Evolutionary conservation across 2,797 vertebrate species (phyloP).

Genomic region (Florisuga fusca): DNA sequence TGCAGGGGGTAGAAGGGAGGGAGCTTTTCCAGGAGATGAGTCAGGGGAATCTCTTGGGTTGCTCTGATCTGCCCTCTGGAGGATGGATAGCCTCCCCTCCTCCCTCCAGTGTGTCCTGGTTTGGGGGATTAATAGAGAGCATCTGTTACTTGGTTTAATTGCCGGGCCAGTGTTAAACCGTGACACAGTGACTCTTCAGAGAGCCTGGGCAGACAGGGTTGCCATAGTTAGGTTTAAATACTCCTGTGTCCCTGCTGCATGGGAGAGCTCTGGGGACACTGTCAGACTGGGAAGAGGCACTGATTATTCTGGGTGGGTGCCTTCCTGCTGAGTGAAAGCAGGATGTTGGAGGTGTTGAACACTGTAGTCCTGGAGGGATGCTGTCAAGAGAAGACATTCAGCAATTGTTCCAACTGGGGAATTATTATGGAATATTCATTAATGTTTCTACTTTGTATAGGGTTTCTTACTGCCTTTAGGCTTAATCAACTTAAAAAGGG

Average conservation of each 20-base stretch:
- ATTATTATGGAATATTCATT: neutral
- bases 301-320: neutral
- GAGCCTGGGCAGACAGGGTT: neutral
- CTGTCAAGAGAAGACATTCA: neutral
- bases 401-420: neutral
- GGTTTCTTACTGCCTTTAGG: neutral
- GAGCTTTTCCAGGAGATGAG: neutral
- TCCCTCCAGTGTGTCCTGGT: too few species aligned
- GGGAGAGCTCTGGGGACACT: neutral
- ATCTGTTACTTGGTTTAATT: too few species aligned
- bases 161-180: too few species aligned
- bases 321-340: neutral
- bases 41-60: too few species aligned
- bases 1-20: neutral
- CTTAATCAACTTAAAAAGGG: neutral
- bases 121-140: too few species aligned
- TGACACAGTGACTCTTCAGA: neutral
- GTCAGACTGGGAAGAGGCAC: neutral
- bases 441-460: neutral
- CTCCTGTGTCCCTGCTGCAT: neutral
- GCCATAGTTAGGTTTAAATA: neutral
- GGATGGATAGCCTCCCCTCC: neutral
- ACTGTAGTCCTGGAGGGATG: neutral
- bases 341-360: neutral
- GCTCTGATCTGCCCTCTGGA: conserved; percentile 42